These are phyloP conservation scores for Parthenolecanium corni DNA, from an alignment of 2,888 invertebrate genomes.

Conservation along the genomic window DNA sequence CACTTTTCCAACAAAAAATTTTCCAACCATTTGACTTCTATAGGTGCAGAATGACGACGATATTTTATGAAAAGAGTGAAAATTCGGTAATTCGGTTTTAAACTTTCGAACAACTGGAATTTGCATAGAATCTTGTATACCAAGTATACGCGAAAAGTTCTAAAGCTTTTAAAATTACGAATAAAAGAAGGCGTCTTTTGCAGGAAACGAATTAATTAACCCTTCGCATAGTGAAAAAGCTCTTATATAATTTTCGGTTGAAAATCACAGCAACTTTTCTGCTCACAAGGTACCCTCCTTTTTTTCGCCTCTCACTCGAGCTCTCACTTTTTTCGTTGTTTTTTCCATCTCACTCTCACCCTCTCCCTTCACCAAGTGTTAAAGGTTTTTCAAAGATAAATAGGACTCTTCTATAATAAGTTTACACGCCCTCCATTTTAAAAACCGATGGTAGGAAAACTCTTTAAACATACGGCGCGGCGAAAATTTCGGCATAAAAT, in stretches of 20 bases:
- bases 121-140: neutral
- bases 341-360: too few relatives aligned
- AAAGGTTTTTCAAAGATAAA: conserved; percentile 22
- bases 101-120: neutral
- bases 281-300: conserved; percentile 13
- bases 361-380: conserved; percentile 5
- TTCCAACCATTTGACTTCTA: too few relatives aligned
- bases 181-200: conserved; percentile 4
- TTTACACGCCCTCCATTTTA: conserved; percentile 24
- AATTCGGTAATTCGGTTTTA: neutral
- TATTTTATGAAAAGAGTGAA: neutral
- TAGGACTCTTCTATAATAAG: conserved; percentile 18
- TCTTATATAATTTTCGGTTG: conserved; percentile 12
- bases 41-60: too few relatives aligned
- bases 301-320: too few relatives aligned
- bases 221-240: conserved; percentile 9
- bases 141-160: neutral
- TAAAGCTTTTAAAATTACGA: conserved; percentile 5
- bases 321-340: too few relatives aligned
- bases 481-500: conserved; percentile 11
- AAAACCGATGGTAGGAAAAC: conserved; percentile 22
- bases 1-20: too few relatives aligned
- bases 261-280: conserved; percentile 11
- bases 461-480: conserved; percentile 19
- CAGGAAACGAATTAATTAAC: conserved; percentile 10